A percentile compares a stretch with the other conserved stretches of the same genome.
These are phyloP conservation scores for Calliscelio sp. DNA, from an alignment of 2,888 invertebrate species.

Conservation along the genomic window DNA sequence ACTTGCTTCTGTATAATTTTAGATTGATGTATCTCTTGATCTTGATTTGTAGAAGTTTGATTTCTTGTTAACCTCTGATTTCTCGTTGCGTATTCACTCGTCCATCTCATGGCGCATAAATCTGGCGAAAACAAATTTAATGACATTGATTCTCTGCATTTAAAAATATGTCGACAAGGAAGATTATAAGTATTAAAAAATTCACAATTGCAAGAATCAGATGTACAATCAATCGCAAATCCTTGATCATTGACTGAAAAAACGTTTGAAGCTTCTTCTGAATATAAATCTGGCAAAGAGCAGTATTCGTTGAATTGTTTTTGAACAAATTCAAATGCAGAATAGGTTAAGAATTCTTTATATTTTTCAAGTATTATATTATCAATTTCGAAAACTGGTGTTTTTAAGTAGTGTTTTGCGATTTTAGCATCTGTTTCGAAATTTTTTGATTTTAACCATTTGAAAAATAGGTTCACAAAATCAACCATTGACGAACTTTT, in stretches of 20 bases:
- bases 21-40: not conserved
- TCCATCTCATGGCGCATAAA: not conserved
- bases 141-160: not conserved
- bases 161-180: slow-evolving; percentile 28
- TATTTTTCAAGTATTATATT: slow-evolving; percentile 2
- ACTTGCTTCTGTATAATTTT: no score
- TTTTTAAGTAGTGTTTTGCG: slow-evolving; percentile 16
- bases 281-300: not conserved
- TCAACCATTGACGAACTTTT: slow-evolving; percentile 50
- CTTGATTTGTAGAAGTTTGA: not conserved
- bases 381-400: not conserved
- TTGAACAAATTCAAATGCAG: slow-evolving; percentile 3
- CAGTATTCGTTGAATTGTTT: not conserved
- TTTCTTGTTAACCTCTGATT: slow-evolving; percentile 17
- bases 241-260: not conserved
- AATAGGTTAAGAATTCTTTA: not conserved
- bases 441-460: slow-evolving; percentile 35
- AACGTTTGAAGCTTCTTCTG: not conserved
- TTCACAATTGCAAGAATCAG: slow-evolving; percentile 9
- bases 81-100: slow-evolving; percentile 3
- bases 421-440: slow-evolving; percentile 32
- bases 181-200: slow-evolving; percentile 13
- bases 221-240: not conserved
- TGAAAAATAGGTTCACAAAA: slow-evolving; percentile 63
- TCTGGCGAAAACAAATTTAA: slow-evolving; percentile 1